Evolutionary conservation across 2,888 invertebrate genomes (phyloP).

Genomic region (Chymomyza procnemis): DNA sequence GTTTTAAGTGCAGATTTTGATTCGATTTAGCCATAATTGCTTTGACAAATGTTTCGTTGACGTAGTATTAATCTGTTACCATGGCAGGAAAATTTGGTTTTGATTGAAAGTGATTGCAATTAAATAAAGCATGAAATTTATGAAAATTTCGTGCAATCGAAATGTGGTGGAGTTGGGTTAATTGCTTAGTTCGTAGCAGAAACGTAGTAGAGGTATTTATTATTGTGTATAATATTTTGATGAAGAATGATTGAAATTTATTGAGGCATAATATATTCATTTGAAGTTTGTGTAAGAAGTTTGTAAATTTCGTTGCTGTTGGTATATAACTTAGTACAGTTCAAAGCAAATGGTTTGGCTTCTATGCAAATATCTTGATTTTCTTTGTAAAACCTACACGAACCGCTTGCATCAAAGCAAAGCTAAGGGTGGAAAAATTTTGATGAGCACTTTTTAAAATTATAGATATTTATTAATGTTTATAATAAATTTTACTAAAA

Average conservation of each 20-base stretch:
- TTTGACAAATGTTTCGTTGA: not conserved
- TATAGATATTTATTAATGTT: no score
- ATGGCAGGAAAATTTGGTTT: not conserved
- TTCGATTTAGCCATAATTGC: not conserved
- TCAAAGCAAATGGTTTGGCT: no score
- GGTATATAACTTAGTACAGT: no score
- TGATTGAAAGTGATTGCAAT: not conserved
- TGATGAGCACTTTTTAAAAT: no score
- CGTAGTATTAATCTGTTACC: not conserved
- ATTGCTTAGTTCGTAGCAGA: not conserved
- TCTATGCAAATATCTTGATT: no score
- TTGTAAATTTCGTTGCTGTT: no score
- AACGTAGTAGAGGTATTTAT: not conserved
- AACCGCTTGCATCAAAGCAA: no score
- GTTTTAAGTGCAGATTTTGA: not conserved
- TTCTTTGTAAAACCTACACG: no score
- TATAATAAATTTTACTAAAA: no score
- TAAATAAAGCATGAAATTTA: not conserved
- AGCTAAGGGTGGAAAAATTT: no score
- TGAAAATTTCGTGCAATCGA: not conserved
- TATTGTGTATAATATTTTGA: not conserved
- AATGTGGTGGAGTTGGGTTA: not conserved
- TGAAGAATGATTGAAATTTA: not conserved
- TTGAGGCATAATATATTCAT: not conserved
- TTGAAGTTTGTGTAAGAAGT: not conserved